Base-by-base conservation (phyloP, 2,113 vertebrate species). In the Danionella cerebrum region DNA sequence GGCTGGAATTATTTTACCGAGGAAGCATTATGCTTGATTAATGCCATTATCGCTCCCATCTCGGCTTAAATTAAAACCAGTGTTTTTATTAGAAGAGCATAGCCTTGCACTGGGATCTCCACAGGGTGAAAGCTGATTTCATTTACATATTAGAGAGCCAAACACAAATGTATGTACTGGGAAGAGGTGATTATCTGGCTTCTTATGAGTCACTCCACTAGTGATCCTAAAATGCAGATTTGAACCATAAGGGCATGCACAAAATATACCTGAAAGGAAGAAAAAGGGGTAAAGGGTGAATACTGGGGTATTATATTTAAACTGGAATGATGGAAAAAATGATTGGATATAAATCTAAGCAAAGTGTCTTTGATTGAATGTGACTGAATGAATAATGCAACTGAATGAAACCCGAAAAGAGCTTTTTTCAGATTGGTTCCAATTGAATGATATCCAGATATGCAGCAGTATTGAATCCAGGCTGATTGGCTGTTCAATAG, bases 21-120 rank as follows among this genome's bases (percentile, higher is more conserved):
- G 35, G 19, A 21, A 65, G 52, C 12, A 53, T 33, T 50, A 38
- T 16, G 27, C 42, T 19, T 71, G 50, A 67, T 75, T 62, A 71
- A 75, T 71, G 66, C 41, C 18, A 27, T 29, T 60, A 67, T 48
- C 16, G 11, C 14, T 33, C 33, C 48, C 38, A 19, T 67, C 47
- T 16, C 25, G 12, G 42, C 64, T 71, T 19, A 42, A n/a, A 57
- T 52, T 33, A 7, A 65, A 52, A 65, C 18, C n/a, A 51, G 38
- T 45, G 24, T 12, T 31, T 47, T 62, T 45, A 45, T 19, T 51
- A 51, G 8, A 21, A 39, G 24, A 38, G 45, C 45, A 9, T 14
- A 47, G 25, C 12, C 18, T 45, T 47, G 18, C 12, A 29, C 27
- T 55, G n/a, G 0, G 21, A 41, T 41, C 38, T 67, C 64, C 13